Conservation (phyloP, 2,888 invertebrate genomes). For the Plebejus anna region DNA sequence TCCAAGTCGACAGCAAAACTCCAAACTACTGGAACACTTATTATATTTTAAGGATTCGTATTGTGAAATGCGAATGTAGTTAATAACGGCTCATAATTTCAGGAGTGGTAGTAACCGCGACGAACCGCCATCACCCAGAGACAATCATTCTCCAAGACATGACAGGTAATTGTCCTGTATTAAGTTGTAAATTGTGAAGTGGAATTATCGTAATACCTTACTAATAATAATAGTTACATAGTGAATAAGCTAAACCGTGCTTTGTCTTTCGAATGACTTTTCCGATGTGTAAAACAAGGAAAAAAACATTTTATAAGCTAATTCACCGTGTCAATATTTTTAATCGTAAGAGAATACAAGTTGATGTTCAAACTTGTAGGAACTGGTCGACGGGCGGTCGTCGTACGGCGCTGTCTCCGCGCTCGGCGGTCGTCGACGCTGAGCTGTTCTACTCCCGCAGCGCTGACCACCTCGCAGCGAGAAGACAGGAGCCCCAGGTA, state of each 20-base stretch:
- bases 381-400: conserved; percentile 41
- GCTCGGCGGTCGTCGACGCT: conserved; percentile 64
- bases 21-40: too few species aligned
- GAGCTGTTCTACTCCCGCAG: conserved; percentile 59
- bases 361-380: background rate
- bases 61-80: background rate
- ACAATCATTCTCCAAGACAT: conserved; percentile 63
- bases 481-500: conserved; percentile 42
- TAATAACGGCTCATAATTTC: conserved; percentile 32
- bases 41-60: too few species aligned
- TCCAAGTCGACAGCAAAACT: too few species aligned
- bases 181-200: too few species aligned
- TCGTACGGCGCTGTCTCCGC: conserved; percentile 62
- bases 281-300: too few species aligned
- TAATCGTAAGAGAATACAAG: too few species aligned
- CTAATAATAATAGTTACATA: too few species aligned
- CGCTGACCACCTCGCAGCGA: conserved; percentile 45
- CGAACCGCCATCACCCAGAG: conserved; percentile 67
- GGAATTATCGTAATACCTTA: too few species aligned
- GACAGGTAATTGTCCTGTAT: conserved; percentile 37
- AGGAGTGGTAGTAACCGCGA: conserved; percentile 48
- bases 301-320: too few species aligned
- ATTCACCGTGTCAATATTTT: too few species aligned
- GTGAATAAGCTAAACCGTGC: too few species aligned
- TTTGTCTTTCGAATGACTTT: too few species aligned